A percentile compares a stretch with the other conserved stretches of the same genome.
phyloP scores from a whole-genome alignment of 2,113 vertebrate species.

The Psilopsiagon aymara region DNA sequence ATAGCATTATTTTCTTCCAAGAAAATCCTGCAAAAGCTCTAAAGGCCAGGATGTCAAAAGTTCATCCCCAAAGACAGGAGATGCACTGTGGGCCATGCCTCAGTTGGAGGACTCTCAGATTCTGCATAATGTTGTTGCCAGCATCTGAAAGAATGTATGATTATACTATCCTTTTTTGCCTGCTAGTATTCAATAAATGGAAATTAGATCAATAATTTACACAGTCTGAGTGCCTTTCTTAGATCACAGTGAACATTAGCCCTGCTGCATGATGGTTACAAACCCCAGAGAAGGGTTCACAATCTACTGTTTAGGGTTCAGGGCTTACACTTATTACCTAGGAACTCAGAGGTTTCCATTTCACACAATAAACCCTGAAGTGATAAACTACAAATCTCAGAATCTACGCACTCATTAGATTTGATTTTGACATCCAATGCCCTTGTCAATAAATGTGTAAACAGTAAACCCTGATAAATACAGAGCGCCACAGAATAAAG shows the following conservation, averaged over 20 bases:
- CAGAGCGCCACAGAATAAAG: neutral
- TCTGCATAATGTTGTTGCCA: neutral
- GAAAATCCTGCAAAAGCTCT: neutral
- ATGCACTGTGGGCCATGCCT: neutral
- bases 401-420: neutral
- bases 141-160: neutral
- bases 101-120: neutral
- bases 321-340: neutral
- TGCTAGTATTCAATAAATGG: neutral
- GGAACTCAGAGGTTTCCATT: neutral
- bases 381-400: neutral
- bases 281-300: neutral
- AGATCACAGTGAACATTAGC: neutral
- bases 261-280: neutral
- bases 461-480: neutral
- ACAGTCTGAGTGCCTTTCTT: neutral
- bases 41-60: neutral
- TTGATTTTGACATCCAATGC: neutral
- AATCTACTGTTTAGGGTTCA: neutral
- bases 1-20: neutral
- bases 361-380: neutral
- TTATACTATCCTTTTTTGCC: neutral
- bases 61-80: neutral
- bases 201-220: neutral
- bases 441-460: neutral